These are phyloP conservation scores for Mesochorus sp. DNA, from an alignment of 2,888 invertebrate genomes.

Conservation along the genomic window DNA sequence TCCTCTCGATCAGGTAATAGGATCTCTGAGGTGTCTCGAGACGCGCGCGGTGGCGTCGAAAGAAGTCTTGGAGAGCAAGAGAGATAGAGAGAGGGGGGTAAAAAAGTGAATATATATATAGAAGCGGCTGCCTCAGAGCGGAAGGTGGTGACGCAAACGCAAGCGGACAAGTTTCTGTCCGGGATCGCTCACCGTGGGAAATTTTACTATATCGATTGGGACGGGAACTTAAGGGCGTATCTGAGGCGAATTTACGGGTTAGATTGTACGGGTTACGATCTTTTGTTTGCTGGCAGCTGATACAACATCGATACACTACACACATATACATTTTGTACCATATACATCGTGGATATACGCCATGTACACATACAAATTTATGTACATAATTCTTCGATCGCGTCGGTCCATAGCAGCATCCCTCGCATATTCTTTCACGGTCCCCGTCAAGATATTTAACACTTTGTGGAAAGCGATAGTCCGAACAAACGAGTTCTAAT, in stretches of 20 bases:
- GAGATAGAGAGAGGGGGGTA: constrained; percentile 50
- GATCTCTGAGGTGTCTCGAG: constrained; percentile 63
- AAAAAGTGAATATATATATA: constrained; percentile 46
- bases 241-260: background rate
- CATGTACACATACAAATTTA: too few species aligned
- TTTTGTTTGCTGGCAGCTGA: constrained; percentile 22
- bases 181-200: constrained; percentile 70
- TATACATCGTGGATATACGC: too few species aligned
- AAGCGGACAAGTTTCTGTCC: constrained; percentile 65
- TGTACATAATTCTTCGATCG: constrained; percentile 17
- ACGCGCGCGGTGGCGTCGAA: constrained; percentile 44
- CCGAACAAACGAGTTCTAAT: constrained; percentile 58
- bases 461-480: constrained; percentile 56
- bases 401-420: constrained; percentile 1
- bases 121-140: constrained; percentile 61
- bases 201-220: constrained; percentile 45
- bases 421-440: constrained; percentile 21
- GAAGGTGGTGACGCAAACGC: constrained; percentile 68
- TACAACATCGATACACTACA: constrained; percentile 40
- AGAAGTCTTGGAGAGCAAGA: constrained; percentile 33
- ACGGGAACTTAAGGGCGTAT: background rate
- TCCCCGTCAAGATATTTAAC: constrained; percentile 45
- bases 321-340: background rate
- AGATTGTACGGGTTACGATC: background rate
- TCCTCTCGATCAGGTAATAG: constrained; percentile 67